phyloP scores from a whole-genome alignment of 2,888 invertebrate species.

The Metacarcinus magister region DNA sequence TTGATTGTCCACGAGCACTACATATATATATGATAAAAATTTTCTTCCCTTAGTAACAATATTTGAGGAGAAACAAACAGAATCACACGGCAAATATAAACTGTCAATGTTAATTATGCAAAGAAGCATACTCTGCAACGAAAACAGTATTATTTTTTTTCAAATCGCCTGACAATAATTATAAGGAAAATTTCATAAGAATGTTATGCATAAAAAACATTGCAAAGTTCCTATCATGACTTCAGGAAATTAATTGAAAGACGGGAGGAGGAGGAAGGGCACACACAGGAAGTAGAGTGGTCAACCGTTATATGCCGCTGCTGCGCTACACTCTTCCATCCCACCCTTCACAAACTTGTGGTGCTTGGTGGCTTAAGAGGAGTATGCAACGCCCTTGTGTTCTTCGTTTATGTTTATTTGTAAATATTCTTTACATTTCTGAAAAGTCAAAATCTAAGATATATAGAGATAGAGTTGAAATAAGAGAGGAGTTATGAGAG shows the following conservation, averaged over 20 bases:
- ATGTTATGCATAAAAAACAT: too few relatives aligned
- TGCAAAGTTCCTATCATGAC: not conserved
- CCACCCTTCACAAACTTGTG: not conserved
- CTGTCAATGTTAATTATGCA: too few relatives aligned
- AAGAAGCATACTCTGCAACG: too few relatives aligned
- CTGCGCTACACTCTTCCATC: not conserved
- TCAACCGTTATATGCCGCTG: not conserved
- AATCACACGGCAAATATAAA: too few relatives aligned
- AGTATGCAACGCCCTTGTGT: not conserved
- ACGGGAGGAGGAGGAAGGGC: not conserved
- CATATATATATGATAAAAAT: too few relatives aligned
- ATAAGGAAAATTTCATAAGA: too few relatives aligned
- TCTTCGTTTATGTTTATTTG: not conserved
- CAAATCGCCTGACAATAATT: too few relatives aligned
- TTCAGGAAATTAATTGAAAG: not conserved
- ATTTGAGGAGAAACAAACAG: too few relatives aligned
- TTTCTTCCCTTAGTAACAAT: too few relatives aligned
- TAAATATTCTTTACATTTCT: not conserved
- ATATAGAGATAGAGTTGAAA: not conserved
- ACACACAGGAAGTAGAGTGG: not conserved
- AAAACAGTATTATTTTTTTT: too few relatives aligned
- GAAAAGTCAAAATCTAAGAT: not conserved
- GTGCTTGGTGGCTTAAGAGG: not conserved
- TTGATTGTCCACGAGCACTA: too few relatives aligned
- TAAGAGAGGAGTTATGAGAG: not conserved